Evolutionary conservation across 1,140 invertebrate genomes (phyloP), one percentile per base, ranked within the genome.

Genomic region (Mactra quadrangularis): DNA sequence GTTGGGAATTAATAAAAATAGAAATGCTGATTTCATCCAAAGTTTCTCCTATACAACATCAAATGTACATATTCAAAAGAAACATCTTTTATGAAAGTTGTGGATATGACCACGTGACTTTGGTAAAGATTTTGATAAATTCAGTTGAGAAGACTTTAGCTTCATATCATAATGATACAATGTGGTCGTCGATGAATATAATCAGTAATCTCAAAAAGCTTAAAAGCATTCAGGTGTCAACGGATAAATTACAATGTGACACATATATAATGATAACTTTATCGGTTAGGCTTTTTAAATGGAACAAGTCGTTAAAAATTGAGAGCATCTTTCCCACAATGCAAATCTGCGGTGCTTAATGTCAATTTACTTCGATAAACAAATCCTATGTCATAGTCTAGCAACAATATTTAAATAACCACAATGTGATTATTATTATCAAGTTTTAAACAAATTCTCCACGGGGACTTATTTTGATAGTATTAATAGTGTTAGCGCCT

Each of bases 221-320:
- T 81, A 71, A 81, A 81, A 59, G 77, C 66, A 81, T 81, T 81
- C 66, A 81, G 57, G 77, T 81, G 77, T 81, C 77, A 81, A 38
- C 29, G 66, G 59, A 81, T 81, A 81, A 81, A 81, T 81, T 66
- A 81, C 66, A 55, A 27, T 3, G 3, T 71, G 77, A 81, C 77
- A 81, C 45, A 59, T 55, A 71, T 60, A 81, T 53, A 81, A 59
- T 81, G 77, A 71, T 31, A 60, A 64, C 68, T 81, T 70, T 70
- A 81, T 81, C 64, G 77, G 64, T 27, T 81, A 60, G 47, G 47
- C 31, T 81, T 81, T 81, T 81, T 81, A 70, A 81, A 81, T 81
- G 77, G 64, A 81, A 71, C 31, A 62, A 60, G 41, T 60, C 57
- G 38, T 64, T 52, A 17, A 76, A 76, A 75, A 76, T 60, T 50